Conservation (phyloP, 2,113 vertebrate genomes). For the Neotoma lepida region DNA sequence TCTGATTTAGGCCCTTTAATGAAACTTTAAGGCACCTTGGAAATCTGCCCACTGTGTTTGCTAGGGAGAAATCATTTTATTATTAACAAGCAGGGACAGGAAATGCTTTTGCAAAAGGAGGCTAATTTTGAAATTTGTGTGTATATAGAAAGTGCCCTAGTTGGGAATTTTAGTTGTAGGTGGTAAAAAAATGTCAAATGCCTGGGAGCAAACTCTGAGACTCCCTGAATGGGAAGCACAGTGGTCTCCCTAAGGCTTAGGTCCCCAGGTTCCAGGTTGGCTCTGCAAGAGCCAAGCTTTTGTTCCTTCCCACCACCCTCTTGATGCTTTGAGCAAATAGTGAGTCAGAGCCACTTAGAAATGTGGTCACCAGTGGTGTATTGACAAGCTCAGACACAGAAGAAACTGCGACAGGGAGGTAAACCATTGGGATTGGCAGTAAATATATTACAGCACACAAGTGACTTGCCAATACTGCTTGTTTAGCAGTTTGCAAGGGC, state of each 20-base stretch:
- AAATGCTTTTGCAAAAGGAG: neutral
- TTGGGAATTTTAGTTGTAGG: neutral
- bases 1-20: neutral
- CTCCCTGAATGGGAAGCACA: neutral
- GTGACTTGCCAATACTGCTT: slow-evolving; percentile 91
- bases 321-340: slow-evolving; percentile 83
- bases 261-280: neutral
- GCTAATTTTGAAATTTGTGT: slow-evolving; percentile 17
- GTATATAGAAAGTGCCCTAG: neutral
- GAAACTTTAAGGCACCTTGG: neutral
- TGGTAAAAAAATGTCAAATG: neutral
- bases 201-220: slow-evolving; percentile 13
- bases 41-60: neutral
- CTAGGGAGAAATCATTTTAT: neutral
- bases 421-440: slow-evolving; percentile 86
- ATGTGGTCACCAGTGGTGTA: slow-evolving; percentile 83
- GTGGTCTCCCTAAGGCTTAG: neutral
- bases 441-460: slow-evolving; percentile 90
- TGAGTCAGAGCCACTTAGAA: slow-evolving; percentile 79
- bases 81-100: neutral
- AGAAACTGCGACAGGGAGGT: slow-evolving; percentile 85
- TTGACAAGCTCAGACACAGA: slow-evolving; percentile 84
- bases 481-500: slow-evolving; percentile 91
- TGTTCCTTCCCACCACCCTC: slow-evolving; percentile 56
- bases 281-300: slow-evolving; percentile 36